Conservation (phyloP, 2,888 invertebrate species). For the Allophyes oxyacanthae region DNA sequence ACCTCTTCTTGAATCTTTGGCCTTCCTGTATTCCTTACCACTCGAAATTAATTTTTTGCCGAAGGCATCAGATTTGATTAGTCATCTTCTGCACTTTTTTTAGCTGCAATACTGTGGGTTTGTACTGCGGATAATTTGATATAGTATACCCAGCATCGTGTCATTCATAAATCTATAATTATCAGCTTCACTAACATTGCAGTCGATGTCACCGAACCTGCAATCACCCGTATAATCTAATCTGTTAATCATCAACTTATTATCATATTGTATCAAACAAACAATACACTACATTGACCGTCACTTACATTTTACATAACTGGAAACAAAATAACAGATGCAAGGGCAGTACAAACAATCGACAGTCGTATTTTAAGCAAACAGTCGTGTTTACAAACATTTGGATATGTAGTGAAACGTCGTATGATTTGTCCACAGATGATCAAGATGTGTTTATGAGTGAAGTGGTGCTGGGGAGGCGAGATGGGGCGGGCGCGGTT, state of each 20-base stretch:
- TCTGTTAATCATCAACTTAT: neutral
- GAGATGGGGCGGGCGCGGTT: slow-evolving; percentile 77
- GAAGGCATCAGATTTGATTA: too few species aligned
- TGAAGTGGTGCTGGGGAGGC: slow-evolving; percentile 55
- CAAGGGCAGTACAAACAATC: neutral
- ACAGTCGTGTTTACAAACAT: slow-evolving; percentile 18
- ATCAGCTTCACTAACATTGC: neutral
- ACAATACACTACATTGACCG: neutral
- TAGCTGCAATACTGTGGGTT: too few species aligned
- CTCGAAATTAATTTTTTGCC: too few species aligned
- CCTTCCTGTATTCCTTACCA: too few species aligned
- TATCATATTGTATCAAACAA: neutral
- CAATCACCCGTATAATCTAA: neutral
- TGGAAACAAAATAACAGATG: slow-evolving; percentile 1
- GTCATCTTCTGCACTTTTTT: too few species aligned
- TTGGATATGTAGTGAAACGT: slow-evolving; percentile 2
- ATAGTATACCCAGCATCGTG: too few species aligned
- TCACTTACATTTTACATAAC: slow-evolving; percentile 1
- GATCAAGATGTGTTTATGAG: slow-evolving; percentile 82
- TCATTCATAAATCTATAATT: too few species aligned
- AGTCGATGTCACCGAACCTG: neutral
- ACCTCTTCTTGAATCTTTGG: too few species aligned
- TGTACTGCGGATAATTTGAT: too few species aligned
- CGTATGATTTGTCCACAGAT: slow-evolving; percentile 75
- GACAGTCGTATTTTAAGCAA: slow-evolving; percentile 6